Evolutionary conservation across 2,888 invertebrate genomes (phyloP), one percentile per base, ranked within the genome.

Genomic region (Epicampocera succincta): DNA sequence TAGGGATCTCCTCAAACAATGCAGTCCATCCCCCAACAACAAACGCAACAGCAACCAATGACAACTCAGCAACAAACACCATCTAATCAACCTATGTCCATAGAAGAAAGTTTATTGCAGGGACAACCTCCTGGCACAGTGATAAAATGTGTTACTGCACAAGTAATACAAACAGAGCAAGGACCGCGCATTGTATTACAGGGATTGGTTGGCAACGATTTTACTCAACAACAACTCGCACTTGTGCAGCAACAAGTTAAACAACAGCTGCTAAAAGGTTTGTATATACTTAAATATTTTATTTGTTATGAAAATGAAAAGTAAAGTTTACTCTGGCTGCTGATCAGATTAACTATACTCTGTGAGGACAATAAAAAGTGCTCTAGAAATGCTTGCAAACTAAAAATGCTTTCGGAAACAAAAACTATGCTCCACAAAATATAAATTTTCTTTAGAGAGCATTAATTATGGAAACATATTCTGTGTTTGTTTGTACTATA

Each of bases 191-290:
- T 97, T 85, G 96, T 97, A 12, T 91, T 97, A 69, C 96, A 97
- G 89, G 97, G 97, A 11, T 91, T 97, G 29, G 95, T 96, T 84
- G 96, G 96, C 0, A 95, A 96, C 80, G 95, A 96, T 84, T 94
- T 97, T 84, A 95, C 96, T 0, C 95, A 94, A 1, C 95, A 96
- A 84, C 97, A 97, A 89, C 90, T 97, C 85, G 94, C 95, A 3
- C 93, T 96, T 77, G 96, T 97, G 0, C 96, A 97, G 87, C 95
- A 96, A 85, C 97, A 97, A 92, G 96, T 97, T 17, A 97, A 97
- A 90, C 96, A 96, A 87, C 97, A 97, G 88, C 91, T 97, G 66
- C 91, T 96, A 65, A 96, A 96, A 94, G 96, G 96, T 96, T 69
- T 58, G 12, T 38, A 33, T 33, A 9, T 6, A 33, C 6, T 8